Evolutionary conservation across 2,113 vertebrate genomes (phyloP), one percentile per base, ranked within the genome.

Genomic region (Gambusia affinis): DNA sequence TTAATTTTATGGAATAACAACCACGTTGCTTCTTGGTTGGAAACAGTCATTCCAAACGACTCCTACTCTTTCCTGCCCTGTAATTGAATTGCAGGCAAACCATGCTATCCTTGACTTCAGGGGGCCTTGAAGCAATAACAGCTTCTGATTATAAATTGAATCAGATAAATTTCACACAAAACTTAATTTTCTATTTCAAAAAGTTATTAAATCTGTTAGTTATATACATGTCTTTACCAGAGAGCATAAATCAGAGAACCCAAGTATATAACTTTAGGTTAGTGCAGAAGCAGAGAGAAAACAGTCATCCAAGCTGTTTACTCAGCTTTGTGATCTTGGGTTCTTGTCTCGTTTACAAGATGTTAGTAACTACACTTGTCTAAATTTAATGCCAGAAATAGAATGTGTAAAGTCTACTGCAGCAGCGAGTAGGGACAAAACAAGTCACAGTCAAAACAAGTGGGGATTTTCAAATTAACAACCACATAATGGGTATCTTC

Each of bases 31-130:
- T 70, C 12, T 19, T 35, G 35, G 82, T 87, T 89, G 76, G 71
- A 92, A 92, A 92, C 82, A 83, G 85, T 77, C 79, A 78, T 84
- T 73, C 57, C 47, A 78, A 64, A 67, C 30, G 68, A 63, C 64
- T 44, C 67, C 39, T n/a, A 76, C 71, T 60, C 73, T 29, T 51
- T 2, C 39, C 39, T 73, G 69, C 39, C 82, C 82, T 85, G 79
- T 87, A 85, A 85, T 79, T 42, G 68, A 35, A 91, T 90, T 85
- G 83, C 88, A 78, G 68, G 15, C 27, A 84, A 75, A 83, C 75
- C 88, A 69, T 8, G 4, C 24, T 12, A 44, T 78, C 68, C 73
- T 84, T 44, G n/a, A 80, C 78, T 77, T 27, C 24, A 0, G 28
- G 62, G 35, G 64, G 57, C 47, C 42, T 57, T 5, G 1, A 14